Conservation (phyloP, 2,113 vertebrate genomes). For the Ophiodon elongatus region DNA sequence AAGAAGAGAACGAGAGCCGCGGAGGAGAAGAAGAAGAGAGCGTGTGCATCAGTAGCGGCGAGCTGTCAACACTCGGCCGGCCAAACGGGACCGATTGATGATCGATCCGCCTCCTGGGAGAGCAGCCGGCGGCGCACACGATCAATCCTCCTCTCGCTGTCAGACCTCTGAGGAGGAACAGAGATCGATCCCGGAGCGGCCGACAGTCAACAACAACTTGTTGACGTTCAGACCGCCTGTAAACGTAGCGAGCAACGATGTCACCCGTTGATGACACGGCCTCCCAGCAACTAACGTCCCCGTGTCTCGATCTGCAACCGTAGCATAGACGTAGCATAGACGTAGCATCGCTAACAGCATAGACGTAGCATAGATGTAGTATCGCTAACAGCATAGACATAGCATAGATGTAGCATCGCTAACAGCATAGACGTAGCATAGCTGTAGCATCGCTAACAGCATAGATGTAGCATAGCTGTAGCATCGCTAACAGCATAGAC, state of each 20-base stretch:
- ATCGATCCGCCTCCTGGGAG: conserved; percentile 63
- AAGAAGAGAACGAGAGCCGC: neutral
- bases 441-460: too few relatives aligned
- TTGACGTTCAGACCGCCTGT: neutral
- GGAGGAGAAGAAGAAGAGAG: conserved; percentile 30
- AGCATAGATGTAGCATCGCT: too few relatives aligned
- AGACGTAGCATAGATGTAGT: too few relatives aligned
- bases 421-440: too few relatives aligned
- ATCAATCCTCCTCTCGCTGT: conserved; percentile 53
- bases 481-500: too few relatives aligned
- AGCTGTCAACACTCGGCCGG: conserved; percentile 46
- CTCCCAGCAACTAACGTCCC: neutral
- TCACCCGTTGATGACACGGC: neutral
- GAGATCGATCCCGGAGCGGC: too few relatives aligned
- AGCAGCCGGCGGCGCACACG: conserved; percentile 42
- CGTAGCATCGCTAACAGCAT: too few relatives aligned
- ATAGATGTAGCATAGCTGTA: too few relatives aligned
- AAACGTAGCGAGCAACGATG: neutral
- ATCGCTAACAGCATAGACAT: too few relatives aligned
- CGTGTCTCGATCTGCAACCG: neutral
- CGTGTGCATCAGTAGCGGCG: conserved; percentile 26
- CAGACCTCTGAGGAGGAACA: conserved; percentile 15
- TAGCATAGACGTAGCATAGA: too few relatives aligned
- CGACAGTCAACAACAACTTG: conserved; percentile 33
- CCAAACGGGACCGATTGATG: conserved; percentile 50